Conservation (phyloP, 2,113 vertebrate species). For the Choloepus hoffmanni region DNA sequence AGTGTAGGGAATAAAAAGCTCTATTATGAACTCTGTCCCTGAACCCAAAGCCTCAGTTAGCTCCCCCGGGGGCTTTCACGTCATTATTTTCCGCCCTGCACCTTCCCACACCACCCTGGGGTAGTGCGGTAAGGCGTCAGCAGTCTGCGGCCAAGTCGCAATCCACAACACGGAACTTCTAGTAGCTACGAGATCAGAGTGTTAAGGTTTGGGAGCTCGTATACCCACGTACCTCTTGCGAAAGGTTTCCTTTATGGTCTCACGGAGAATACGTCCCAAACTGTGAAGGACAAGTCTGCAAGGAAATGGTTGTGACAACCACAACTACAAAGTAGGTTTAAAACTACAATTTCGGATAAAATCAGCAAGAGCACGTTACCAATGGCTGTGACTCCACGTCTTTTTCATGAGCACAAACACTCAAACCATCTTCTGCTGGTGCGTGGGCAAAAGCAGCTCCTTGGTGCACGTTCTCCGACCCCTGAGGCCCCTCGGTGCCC, state of each 20-base stretch:
- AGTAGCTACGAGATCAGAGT: not conserved
- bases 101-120: not conserved
- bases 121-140: accelerated
- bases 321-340: not conserved
- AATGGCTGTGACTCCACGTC: not conserved
- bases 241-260: not conserved
- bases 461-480: not conserved
- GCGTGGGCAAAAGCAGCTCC: not conserved
- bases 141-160: not conserved
- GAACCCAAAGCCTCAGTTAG: not conserved
- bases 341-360: not conserved
- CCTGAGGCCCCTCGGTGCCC: accelerated
- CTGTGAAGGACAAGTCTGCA: not conserved
- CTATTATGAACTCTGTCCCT: not conserved
- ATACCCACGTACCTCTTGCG: not conserved
- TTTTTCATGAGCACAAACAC: accelerated
- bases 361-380: no score
- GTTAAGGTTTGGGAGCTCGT: no score
- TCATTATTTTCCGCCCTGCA: not conserved
- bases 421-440: accelerated
- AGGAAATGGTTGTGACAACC: not conserved
- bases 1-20: not conserved
- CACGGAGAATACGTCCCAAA: accelerated
- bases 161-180: accelerated
- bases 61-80: not conserved